Evolutionary conservation across 2,797 vertebrate genomes (phyloP).

Genomic region (Oryzias sinensis): DNA sequence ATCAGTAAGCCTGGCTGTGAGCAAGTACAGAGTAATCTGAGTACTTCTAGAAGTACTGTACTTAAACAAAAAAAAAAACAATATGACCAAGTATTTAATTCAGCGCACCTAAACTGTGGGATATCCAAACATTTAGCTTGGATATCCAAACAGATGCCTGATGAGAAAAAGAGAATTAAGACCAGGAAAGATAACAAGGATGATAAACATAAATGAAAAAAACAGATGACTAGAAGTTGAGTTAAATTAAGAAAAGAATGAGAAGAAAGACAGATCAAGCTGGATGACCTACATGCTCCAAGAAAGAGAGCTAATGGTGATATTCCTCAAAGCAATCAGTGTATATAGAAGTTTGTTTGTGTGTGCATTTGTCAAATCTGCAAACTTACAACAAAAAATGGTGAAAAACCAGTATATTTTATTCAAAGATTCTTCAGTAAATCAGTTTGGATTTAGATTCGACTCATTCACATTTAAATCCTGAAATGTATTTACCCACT

Average conservation of each 20-base stretch:
- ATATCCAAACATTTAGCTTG: background rate
- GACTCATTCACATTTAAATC: no score
- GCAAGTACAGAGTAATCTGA: background rate
- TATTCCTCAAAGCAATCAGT: slow-evolving; percentile 32
- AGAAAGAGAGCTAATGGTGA: slow-evolving; percentile 38
- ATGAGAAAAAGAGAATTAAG: background rate
- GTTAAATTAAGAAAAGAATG: background rate
- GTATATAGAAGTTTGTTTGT: slow-evolving; percentile 14
- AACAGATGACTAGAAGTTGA: background rate
- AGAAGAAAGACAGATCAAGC: slow-evolving; percentile 21
- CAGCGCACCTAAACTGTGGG: no score
- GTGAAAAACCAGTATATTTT: background rate
- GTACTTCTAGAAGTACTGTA: background rate
- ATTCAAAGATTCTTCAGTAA: background rate
- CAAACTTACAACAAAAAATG: slow-evolving; percentile 15
- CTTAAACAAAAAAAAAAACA: background rate
- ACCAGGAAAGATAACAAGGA: background rate
- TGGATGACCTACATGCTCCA: slow-evolving; percentile 60
- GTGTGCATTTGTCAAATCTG: slow-evolving; percentile 41
- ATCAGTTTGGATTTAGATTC: no score
- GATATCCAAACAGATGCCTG: background rate
- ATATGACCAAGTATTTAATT: background rate
- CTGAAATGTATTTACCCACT: no score
- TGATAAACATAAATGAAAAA: background rate
- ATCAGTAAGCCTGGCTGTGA: background rate